Evolutionary conservation across 2,797 vertebrate species (phyloP), one percentile per base, ranked within the genome.

Genomic region (Diplodus puntazzo): DNA sequence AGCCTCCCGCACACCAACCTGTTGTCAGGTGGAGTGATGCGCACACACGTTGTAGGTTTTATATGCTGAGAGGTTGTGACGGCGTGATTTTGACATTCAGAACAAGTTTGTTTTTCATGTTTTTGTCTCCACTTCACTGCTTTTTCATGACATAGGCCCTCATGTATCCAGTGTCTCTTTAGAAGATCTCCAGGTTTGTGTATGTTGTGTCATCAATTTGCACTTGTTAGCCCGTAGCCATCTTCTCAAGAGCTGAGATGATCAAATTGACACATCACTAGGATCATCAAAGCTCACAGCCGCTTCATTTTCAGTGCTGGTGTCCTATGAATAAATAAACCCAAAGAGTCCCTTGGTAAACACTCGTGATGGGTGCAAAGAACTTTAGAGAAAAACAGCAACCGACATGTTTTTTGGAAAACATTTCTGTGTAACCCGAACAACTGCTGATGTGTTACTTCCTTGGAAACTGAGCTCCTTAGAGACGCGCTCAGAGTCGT

Each of bases 381-480:
- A 43, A 6, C 17, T 53, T 20, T 18, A 60, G 18, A 45, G 5
- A 66, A 49, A 74, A 25, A 55, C 25, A 71, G 52, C 57, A 60
- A 45, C n/a, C 23, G 11, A 50, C 14, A 25, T 17, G 25, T 80
- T 78, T 77, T 30, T 60, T 71, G 48, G 54, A 77, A 50, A 69
- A 64, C 10, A 48, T 75, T 72, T 70, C 25, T 25, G 20, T 54
- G 55, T 12, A 57, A 57, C 63, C 5, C 4, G 11, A 74, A 34
- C 59, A 53, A 46, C 34, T 55, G 30, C 55, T 65, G 63, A 73
- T 20, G 57, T 66, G 46, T 67, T 53, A 62, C 57, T 69, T 78
- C 54, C 23, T 46, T 68, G 45, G 63, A 72, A 80, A 46, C 61
- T 58, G 69, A 81, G 46, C 72, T 55, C 39, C 52, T 76, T 23